These are phyloP conservation scores for Gymnocheta viridis DNA, from an alignment of 2,888 invertebrate genomes.

Conservation along the genomic window DNA sequence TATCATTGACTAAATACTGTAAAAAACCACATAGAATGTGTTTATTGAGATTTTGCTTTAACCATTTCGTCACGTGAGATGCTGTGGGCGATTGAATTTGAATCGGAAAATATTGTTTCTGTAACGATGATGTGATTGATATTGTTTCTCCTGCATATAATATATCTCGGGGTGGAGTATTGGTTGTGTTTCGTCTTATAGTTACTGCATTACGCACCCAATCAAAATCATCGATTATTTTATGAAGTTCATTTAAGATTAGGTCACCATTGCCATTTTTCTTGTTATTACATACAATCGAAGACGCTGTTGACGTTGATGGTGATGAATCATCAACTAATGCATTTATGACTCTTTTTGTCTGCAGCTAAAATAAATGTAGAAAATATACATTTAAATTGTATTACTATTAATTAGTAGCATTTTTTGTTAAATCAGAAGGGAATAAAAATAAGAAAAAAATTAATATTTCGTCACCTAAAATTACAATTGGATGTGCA, in stretches of 20 bases:
- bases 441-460: too few relatives aligned
- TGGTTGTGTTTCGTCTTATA: slow-evolving; percentile 58
- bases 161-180: not conserved
- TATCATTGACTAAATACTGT: slow-evolving; percentile 85
- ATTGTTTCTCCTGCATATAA: not conserved
- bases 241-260: slow-evolving; percentile 65
- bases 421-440: too few relatives aligned
- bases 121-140: not conserved
- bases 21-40: slow-evolving; percentile 81
- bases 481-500: too few relatives aligned
- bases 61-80: slow-evolving; percentile 73
- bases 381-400: not conserved
- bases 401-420: too few relatives aligned
- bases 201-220: slow-evolving; percentile 74
- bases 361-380: slow-evolving; percentile 21
- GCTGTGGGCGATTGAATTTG: not conserved
- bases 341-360: slow-evolving; percentile 1
- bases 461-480: too few relatives aligned
- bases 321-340: slow-evolving; percentile 46
- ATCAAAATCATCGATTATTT: slow-evolving; percentile 77
- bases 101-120: not conserved
- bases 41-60: slow-evolving; percentile 72
- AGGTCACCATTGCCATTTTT: slow-evolving; percentile 14
- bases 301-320: not conserved
- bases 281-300: not conserved